Conservation (phyloP, 2,113 vertebrate species). For the Lates calcarifer region DNA sequence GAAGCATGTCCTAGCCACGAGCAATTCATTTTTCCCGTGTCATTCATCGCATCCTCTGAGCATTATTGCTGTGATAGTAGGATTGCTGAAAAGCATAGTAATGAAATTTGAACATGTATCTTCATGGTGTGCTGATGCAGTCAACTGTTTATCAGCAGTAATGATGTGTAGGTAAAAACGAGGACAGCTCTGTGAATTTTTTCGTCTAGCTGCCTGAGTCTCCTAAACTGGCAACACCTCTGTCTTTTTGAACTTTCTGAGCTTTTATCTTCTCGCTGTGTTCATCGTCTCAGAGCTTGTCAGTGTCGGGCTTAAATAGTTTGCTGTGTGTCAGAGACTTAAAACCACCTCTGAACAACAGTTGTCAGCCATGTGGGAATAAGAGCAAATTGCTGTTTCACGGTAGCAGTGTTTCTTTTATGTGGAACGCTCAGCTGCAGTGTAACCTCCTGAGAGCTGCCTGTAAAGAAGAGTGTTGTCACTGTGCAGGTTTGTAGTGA, state of each 20-base stretch:
- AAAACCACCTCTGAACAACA: constrained; percentile 30
- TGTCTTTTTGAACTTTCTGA: constrained; percentile 3
- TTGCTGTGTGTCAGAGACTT: constrained; percentile 43
- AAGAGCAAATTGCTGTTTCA: constrained; percentile 55
- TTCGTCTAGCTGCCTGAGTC: neutral
- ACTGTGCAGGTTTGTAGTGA: constrained; percentile 24
- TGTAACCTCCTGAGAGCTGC: constrained; percentile 32
- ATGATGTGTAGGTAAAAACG: constrained; percentile 2
- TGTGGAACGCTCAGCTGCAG: constrained; percentile 45
- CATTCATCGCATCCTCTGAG: neutral
- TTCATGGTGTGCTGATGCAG: neutral
- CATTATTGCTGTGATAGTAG: neutral
- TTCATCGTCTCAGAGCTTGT: constrained; percentile 8
- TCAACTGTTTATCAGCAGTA: neutral
- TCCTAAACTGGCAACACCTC: constrained; percentile 10
- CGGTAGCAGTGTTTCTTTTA: constrained; percentile 28
- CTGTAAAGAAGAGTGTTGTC: constrained; percentile 29
- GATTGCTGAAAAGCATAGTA: neutral
- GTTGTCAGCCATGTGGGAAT: constrained; percentile 54
- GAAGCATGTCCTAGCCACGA: neutral
- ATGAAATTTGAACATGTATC: neutral
- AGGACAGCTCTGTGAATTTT: neutral
- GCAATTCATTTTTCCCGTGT: neutral
- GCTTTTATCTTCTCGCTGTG: constrained; percentile 40
- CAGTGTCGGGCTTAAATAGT: constrained; percentile 36